Percentiles rank a stretch among this genome's conserved stretches.
Evolutionary conservation across 2,797 vertebrate species (phyloP).

Genomic region (Pagetopsis macropterus): DNA sequence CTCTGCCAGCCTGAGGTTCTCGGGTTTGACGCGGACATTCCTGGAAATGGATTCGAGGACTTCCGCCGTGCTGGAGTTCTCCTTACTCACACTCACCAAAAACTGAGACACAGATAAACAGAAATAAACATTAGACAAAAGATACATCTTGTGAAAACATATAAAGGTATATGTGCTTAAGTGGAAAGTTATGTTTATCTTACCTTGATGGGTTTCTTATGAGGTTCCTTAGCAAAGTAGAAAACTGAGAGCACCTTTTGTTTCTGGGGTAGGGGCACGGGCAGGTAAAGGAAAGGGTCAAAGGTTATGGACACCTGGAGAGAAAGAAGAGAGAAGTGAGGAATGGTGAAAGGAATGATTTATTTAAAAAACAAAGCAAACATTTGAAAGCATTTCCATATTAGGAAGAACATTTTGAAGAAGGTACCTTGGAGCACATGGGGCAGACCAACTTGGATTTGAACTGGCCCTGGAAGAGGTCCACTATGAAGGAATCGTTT

Average conservation of each 20-base stretch:
- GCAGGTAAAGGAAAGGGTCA: slow-evolving; percentile 97
- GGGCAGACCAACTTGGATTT: slow-evolving; percentile 99
- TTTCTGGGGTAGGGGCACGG: slow-evolving; percentile 96
- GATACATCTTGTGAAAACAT: background rate
- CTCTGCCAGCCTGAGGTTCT: slow-evolving; percentile 94
- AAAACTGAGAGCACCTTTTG: slow-evolving; percentile 97
- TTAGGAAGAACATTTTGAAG: background rate
- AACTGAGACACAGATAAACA: slow-evolving; percentile 82
- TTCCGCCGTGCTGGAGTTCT: slow-evolving; percentile 93
- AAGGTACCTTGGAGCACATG: slow-evolving; percentile 92
- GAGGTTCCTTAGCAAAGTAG: slow-evolving; percentile 96
- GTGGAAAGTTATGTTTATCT: slow-evolving; percentile 34
- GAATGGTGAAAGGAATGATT: too few species aligned
- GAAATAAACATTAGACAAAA: background rate
- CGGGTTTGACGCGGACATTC: slow-evolving; percentile 90
- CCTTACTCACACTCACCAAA: slow-evolving; percentile 97
- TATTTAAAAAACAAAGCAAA: background rate
- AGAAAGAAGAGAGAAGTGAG: background rate
- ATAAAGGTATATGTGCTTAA: background rate
- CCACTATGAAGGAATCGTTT: slow-evolving; percentile 97
- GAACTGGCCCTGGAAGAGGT: slow-evolving; percentile 99
- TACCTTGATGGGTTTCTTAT: slow-evolving; percentile 98
- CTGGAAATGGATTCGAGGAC: slow-evolving; percentile 93
- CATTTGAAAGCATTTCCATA: background rate
- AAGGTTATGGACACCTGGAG: slow-evolving; percentile 97